Conservation (phyloP, 2,113 vertebrate species). For the Marmota flaviventris region DNA sequence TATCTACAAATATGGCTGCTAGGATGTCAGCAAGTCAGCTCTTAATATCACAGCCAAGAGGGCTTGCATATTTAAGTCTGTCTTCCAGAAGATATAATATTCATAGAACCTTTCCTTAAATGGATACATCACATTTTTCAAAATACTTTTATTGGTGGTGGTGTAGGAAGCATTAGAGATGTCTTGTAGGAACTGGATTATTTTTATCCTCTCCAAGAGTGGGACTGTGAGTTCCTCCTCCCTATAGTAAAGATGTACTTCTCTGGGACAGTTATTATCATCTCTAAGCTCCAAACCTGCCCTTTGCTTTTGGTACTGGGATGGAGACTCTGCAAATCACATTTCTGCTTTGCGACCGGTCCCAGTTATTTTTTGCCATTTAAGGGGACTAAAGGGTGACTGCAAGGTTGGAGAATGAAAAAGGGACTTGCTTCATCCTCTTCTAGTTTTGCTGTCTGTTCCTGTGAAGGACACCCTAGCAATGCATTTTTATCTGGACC, state of each 20-base stretch:
- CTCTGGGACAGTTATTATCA: background rate
- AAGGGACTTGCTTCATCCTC: background rate
- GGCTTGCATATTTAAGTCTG: background rate
- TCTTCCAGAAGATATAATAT: conserved; percentile 31
- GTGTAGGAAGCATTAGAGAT: background rate
- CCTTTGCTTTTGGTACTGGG: background rate
- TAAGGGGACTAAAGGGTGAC: background rate
- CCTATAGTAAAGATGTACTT: background rate
- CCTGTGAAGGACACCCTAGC: background rate
- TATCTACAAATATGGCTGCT: background rate
- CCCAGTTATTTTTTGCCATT: background rate
- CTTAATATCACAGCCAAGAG: background rate
- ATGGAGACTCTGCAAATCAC: background rate
- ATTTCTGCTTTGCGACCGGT: background rate
- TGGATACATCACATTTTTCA: background rate
- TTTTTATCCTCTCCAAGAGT: conserved; percentile 5
- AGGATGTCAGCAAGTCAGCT: background rate
- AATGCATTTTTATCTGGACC: background rate
- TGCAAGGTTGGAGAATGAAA: background rate
- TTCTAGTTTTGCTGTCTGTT: background rate
- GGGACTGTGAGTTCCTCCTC: background rate
- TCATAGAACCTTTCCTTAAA: background rate
- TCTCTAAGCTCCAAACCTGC: background rate
- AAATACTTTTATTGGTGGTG: background rate
- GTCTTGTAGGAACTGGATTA: background rate